Evolutionary conservation across 1,140 invertebrate genomes (phyloP).

Genomic region (Drosophila guanche): DNA sequence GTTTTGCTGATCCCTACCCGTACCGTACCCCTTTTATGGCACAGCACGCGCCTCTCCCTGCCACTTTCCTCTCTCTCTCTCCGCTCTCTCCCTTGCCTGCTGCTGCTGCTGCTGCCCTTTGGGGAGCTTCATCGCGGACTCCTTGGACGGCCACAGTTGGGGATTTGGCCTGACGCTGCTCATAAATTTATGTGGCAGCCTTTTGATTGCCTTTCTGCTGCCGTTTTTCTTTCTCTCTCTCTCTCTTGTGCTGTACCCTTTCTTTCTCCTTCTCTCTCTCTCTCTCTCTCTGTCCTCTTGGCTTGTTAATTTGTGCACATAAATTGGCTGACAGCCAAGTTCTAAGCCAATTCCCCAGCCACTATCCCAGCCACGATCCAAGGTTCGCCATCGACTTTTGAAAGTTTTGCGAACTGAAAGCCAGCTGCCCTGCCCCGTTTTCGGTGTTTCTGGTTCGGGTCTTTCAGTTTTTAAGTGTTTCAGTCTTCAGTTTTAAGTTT

Average conservation of each 20-base stretch:
- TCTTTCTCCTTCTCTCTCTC: neutral
- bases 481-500: slow-evolving; percentile 14
- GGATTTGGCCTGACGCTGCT: slow-evolving; percentile 67
- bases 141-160: slow-evolving; percentile 35
- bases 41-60: slow-evolving; percentile 40
- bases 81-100: too few relatives aligned
- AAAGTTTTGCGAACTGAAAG: slow-evolving; percentile 4
- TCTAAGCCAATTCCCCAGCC: slow-evolving; percentile 25
- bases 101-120: neutral
- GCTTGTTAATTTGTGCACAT: slow-evolving; percentile 71
- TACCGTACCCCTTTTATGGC: slow-evolving; percentile 29
- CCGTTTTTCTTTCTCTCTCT: slow-evolving; percentile 21
- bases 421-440: slow-evolving; percentile 26
- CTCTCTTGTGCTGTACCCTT: neutral
- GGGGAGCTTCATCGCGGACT: too few relatives aligned
- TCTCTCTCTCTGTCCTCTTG: slow-evolving; percentile 3
- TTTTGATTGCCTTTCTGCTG: slow-evolving; percentile 66
- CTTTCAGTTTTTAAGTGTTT: neutral
- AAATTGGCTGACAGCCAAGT: slow-evolving; percentile 55
- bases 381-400: neutral
- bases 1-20: slow-evolving; percentile 4
- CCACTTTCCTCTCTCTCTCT: too few relatives aligned
- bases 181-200: slow-evolving; percentile 75
- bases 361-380: neutral
- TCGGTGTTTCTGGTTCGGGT: neutral